Evolutionary conservation across 2,113 vertebrate species (phyloP).

Genomic region (Chaetorhynchus papuensis): DNA sequence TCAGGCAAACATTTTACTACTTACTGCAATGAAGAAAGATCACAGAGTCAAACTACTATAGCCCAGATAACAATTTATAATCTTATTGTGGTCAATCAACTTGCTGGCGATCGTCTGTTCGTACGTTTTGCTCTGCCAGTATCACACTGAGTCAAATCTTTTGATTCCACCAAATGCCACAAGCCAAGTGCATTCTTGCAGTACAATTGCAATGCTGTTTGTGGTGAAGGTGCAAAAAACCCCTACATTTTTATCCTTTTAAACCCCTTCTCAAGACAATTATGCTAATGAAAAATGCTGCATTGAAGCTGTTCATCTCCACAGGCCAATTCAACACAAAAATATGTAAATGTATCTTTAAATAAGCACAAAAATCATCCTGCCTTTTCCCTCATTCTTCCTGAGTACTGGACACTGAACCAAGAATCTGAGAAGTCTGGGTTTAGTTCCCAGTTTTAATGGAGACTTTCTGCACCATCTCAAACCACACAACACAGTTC

Average conservation of each 20-base stretch:
- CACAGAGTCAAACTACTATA: not conserved
- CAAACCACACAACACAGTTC: not conserved
- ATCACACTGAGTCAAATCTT: not conserved
- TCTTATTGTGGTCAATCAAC: not conserved
- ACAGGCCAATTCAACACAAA: not conserved
- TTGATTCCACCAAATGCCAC: constrained; percentile 19
- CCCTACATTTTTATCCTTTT: not conserved
- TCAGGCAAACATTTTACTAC: not conserved
- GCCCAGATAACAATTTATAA: not conserved
- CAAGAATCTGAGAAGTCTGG: not conserved
- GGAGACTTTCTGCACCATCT: not conserved
- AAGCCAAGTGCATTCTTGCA: not conserved
- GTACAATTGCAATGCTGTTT: not conserved
- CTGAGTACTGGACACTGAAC: not conserved
- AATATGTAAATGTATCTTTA: not conserved
- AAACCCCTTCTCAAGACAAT: not conserved
- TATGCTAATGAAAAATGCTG: not conserved
- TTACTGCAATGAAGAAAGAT: not conserved
- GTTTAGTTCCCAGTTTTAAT: not conserved
- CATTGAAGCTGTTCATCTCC: not conserved
- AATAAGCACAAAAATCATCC: not conserved
- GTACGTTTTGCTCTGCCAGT: constrained; percentile 8
- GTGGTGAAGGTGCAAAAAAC: not conserved
- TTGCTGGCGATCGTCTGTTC: not conserved
- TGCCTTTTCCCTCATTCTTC: not conserved